phyloP scores from a whole-genome alignment of 2,113 vertebrate genomes.

The Caloenas nicobarica region DNA sequence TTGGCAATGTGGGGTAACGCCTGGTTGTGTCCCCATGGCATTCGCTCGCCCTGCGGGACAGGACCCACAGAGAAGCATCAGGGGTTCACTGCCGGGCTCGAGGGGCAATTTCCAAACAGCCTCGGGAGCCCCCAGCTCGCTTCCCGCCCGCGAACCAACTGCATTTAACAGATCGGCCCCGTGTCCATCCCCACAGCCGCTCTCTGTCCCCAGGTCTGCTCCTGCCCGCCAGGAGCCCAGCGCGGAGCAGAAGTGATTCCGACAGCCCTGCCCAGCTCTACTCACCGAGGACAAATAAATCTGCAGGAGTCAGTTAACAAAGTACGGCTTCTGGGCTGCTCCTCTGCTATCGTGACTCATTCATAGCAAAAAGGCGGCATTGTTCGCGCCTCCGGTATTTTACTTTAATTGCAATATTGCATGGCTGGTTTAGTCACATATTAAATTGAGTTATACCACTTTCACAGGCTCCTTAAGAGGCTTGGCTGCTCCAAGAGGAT shows the following conservation, averaged over 20 bases:
- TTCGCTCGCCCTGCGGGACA: not conserved
- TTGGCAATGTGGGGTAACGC: not conserved
- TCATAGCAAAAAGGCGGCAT: not conserved
- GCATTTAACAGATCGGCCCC: not conserved
- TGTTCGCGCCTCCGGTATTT: constrained; percentile 28
- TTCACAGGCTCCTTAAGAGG: not conserved
- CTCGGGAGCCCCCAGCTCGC: not conserved
- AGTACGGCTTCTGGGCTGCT: not conserved
- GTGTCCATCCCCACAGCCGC: not conserved
- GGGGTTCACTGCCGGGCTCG: fast-evolving
- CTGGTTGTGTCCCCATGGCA: not conserved
- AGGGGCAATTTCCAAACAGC: not conserved
- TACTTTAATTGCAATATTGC: constrained; percentile 27
- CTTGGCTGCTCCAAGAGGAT: not conserved
- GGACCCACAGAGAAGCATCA: not conserved
- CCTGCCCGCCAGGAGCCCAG: not conserved
- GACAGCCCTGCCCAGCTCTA: constrained; percentile 3
- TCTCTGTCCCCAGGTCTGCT: not conserved
- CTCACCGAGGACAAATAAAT: constrained; percentile 11
- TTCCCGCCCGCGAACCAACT: not conserved
- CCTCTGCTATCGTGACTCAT: constrained; percentile 15
- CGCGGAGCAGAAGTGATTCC: not conserved
- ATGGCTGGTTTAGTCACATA: not conserved
- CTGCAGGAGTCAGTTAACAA: constrained; percentile 21
- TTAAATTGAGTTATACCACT: not conserved